Percentiles rank a stretch among this genome's conserved stretches.
These are phyloP conservation scores for Boloria selene DNA, from an alignment of 2,888 invertebrate genomes.

Conservation along the genomic window DNA sequence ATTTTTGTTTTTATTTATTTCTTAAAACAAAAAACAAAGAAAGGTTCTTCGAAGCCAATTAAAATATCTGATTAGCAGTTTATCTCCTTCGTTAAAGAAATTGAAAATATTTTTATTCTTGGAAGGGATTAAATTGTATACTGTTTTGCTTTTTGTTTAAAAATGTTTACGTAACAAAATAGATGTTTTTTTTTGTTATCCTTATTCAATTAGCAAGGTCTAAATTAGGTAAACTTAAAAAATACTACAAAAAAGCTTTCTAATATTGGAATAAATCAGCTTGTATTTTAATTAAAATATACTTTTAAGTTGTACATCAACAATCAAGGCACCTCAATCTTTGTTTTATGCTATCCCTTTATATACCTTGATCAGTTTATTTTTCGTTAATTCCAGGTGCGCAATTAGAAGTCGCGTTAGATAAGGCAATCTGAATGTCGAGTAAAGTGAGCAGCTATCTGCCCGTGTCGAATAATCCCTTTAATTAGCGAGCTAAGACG, in stretches of 20 bases:
- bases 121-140: conserved; percentile 40
- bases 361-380: conserved; percentile 14
- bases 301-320: no score
- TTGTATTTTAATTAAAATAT: background rate
- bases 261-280: background rate
- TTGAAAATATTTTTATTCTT: conserved; percentile 34
- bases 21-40: conserved; percentile 18
- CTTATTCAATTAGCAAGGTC: conserved; percentile 10
- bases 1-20: conserved; percentile 20
- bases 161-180: conserved; percentile 29
- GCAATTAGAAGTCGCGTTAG: conserved; percentile 24
- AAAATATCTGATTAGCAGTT: conserved; percentile 39
- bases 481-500: conserved; percentile 64
- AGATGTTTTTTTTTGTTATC: conserved; percentile 12
- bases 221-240: conserved; percentile 27
- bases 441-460: conserved; percentile 42
- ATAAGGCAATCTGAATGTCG: conserved; percentile 28
- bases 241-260: background rate
- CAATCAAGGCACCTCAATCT: background rate
- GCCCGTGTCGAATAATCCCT: conserved; percentile 57
- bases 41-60: conserved; percentile 37
- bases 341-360: conserved; percentile 1
- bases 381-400: conserved; percentile 28
- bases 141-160: conserved; percentile 30
- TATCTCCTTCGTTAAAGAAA: conserved; percentile 37